Percentiles rank a stretch among this genome's conserved stretches.
Evolutionary conservation across 2,888 invertebrate species (phyloP).

Genomic region (Nipponacmea schrenckii): DNA sequence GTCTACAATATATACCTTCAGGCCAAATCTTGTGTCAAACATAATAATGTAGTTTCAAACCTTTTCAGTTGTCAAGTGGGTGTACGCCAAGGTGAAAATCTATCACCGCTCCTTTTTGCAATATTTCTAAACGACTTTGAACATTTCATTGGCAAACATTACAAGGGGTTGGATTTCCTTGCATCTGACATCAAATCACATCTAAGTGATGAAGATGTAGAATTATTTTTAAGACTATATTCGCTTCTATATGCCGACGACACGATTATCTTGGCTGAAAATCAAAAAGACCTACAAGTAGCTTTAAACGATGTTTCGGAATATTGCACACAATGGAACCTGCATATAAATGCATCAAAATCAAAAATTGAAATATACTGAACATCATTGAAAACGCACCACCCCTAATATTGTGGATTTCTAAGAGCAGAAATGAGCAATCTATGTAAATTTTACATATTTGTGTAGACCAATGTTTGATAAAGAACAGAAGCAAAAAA

Average conservation of each 20-base stretch:
- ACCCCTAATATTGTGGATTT: no score
- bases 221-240: no score
- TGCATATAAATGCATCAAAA: slow-evolving; percentile 24
- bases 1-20: background rate
- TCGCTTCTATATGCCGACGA: slow-evolving; percentile 26
- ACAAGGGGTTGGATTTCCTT: no score
- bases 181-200: no score
- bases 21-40: background rate
- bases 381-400: no score
- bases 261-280: slow-evolving; percentile 21
- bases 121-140: no score
- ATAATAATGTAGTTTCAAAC: background rate
- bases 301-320: slow-evolving; percentile 15
- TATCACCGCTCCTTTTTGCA: no score
- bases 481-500: no score
- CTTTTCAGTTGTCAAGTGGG: background rate
- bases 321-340: slow-evolving; percentile 19
- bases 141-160: background rate
- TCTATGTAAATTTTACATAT: no score
- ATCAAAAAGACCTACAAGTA: slow-evolving; percentile 15
- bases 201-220: background rate
- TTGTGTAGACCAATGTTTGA: no score
- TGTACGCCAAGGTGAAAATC: background rate
- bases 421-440: no score
- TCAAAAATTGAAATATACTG: no score